Conservation (phyloP, 2,888 invertebrate genomes). For the Hemithea aestivaria region DNA sequence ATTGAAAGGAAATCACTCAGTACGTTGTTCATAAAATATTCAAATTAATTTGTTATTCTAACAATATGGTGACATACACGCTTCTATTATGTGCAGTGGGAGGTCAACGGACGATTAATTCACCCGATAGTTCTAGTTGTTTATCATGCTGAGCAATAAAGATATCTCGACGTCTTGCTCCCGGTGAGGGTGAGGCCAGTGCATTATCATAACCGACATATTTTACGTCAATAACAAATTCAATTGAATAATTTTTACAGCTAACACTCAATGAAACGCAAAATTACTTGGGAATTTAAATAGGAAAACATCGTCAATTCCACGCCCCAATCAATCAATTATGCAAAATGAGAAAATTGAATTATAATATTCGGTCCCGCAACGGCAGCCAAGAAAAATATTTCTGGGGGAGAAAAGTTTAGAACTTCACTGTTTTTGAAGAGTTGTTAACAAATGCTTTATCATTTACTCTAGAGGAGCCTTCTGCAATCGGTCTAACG, state of each 20-base stretch:
- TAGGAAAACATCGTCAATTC: slow-evolving; percentile 4
- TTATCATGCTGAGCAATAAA: slow-evolving; percentile 63
- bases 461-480: too few relatives aligned
- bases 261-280: too few relatives aligned
- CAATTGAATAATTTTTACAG: too few relatives aligned
- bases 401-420: slow-evolving; percentile 1
- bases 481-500: too few relatives aligned
- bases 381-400: neutral
- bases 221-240: neutral
- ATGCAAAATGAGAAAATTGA: slow-evolving; percentile 18
- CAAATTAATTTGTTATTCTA: slow-evolving; percentile 13
- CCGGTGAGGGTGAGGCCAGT: slow-evolving; percentile 30
- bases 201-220: slow-evolving; percentile 29
- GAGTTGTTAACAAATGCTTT: too few relatives aligned
- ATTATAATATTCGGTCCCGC: slow-evolving; percentile 13
- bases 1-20: slow-evolving; percentile 5
- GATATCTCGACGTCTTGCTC: slow-evolving; percentile 49
- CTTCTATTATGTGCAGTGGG: slow-evolving; percentile 20
- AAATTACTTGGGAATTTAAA: slow-evolving; percentile 2
- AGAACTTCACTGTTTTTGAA: neutral
- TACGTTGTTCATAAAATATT: slow-evolving; percentile 3
- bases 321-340: slow-evolving; percentile 16
- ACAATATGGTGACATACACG: slow-evolving; percentile 14
- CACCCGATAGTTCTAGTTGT: slow-evolving; percentile 54
- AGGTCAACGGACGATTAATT: slow-evolving; percentile 64